Conservation (phyloP, 2,113 vertebrate species). For the Crotalus helleri region DNA sequence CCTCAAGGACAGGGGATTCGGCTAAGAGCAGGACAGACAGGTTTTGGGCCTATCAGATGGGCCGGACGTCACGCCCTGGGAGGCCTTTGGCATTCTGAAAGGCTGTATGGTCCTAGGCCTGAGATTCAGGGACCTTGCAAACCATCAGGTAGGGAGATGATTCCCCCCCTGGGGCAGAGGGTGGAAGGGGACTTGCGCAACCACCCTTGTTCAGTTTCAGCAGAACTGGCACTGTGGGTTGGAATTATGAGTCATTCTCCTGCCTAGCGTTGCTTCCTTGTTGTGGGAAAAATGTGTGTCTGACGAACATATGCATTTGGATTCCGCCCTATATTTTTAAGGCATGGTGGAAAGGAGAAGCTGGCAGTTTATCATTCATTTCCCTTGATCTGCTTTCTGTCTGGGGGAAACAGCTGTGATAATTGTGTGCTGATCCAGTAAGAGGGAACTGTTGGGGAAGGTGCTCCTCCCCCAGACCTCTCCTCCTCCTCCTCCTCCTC, state of each 20-base stretch:
- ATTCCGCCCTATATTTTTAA: neutral
- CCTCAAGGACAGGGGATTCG: neutral
- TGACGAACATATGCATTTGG: neutral
- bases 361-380: neutral
- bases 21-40: neutral
- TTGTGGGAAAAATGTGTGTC: neutral
- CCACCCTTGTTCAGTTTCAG: neutral
- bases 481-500: neutral
- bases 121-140: neutral
- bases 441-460: neutral
- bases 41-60: neutral
- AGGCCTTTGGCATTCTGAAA: neutral
- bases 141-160: too few species aligned
- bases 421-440: neutral
- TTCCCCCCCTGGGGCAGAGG: neutral
- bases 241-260: neutral
- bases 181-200: neutral
- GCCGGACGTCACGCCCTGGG: neutral
- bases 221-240: fast-evolving
- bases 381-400: neutral
- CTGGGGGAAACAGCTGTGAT: too few species aligned
- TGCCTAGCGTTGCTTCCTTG: neutral
- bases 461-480: neutral
- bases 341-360: neutral
- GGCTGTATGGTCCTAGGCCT: fast-evolving